phyloP scores from a whole-genome alignment of 2,797 vertebrate genomes.

The Alfaro cultratus region DNA sequence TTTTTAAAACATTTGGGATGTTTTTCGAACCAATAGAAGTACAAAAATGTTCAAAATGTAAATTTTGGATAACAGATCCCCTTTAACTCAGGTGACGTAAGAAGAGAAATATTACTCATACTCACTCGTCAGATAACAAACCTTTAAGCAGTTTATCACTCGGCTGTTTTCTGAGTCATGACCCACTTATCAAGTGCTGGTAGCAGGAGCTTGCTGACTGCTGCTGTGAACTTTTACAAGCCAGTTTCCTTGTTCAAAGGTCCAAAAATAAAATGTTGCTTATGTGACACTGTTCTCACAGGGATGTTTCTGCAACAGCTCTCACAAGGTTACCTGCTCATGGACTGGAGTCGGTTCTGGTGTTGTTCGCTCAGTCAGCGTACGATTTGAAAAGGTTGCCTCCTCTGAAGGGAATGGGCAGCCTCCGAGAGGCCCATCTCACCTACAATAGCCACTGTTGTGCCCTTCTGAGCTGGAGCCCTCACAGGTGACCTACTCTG shows the following conservation, averaged over 20 bases:
- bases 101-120: neutral
- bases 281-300: slow-evolving; percentile 55
- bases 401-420: slow-evolving; percentile 82
- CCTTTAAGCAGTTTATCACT: neutral
- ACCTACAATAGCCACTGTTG: slow-evolving; percentile 93
- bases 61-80: too few species aligned
- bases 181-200: neutral
- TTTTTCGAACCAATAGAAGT: too few species aligned
- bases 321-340: slow-evolving; percentile 82
- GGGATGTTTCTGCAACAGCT: slow-evolving; percentile 87
- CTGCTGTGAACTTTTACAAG: neutral
- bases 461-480: slow-evolving; percentile 81
- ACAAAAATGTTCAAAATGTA: too few species aligned
- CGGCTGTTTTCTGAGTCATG: neutral
- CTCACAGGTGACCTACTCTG: slow-evolving; percentile 75
- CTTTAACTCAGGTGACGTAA: neutral
- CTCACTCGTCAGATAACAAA: neutral
- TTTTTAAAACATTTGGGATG: too few species aligned
- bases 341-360: slow-evolving; percentile 84
- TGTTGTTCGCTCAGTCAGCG: slow-evolving; percentile 82
- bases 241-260: neutral
- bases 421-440: slow-evolving; percentile 83
- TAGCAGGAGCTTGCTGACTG: neutral
- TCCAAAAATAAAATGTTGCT: neutral
- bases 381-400: slow-evolving; percentile 87